Evolutionary conservation across 2,113 vertebrate species (phyloP).

Genomic region (Anhinga anhinga): DNA sequence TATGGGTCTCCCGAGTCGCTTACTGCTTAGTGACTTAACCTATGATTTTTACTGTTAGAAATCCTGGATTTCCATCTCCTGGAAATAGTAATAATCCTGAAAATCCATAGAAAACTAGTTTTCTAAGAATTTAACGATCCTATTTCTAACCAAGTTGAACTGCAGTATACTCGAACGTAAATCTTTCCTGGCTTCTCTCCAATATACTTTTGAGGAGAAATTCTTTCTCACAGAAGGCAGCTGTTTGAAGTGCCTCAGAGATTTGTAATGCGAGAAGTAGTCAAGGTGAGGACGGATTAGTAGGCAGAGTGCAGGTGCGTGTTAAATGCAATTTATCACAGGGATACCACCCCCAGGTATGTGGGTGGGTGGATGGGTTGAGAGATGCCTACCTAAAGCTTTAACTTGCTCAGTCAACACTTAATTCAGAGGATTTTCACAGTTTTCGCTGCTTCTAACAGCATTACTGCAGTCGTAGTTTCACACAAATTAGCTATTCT

Average conservation of each 20-base stretch:
- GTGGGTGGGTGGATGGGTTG: background rate
- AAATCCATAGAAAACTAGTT: background rate
- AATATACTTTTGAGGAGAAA: background rate
- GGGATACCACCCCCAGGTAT: background rate
- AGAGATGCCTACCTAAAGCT: conserved; percentile 12
- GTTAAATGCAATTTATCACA: conserved; percentile 48
- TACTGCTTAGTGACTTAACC: background rate
- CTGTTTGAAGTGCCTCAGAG: background rate
- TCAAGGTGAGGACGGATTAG: conserved; percentile 24
- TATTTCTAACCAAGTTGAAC: background rate
- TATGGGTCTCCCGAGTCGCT: fast-evolving
- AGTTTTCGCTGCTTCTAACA: background rate
- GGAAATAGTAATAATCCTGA: background rate
- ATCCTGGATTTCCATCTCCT: background rate
- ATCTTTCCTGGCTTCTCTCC: background rate
- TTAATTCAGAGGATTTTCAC: conserved; percentile 29
- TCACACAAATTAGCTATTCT: conserved; percentile 6
- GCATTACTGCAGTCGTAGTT: background rate
- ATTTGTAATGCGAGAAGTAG: conserved; percentile 1
- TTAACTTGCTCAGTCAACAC: conserved; percentile 30
- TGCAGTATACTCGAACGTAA: background rate
- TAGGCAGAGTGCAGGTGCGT: background rate
- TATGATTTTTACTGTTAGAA: background rate
- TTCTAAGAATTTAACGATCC: background rate
- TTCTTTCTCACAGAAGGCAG: background rate